Percentiles rank a stretch among this genome's conserved stretches.
Conservation (phyloP, 1,140 invertebrate genomes). For the Papilio aristodemus region DNA sequence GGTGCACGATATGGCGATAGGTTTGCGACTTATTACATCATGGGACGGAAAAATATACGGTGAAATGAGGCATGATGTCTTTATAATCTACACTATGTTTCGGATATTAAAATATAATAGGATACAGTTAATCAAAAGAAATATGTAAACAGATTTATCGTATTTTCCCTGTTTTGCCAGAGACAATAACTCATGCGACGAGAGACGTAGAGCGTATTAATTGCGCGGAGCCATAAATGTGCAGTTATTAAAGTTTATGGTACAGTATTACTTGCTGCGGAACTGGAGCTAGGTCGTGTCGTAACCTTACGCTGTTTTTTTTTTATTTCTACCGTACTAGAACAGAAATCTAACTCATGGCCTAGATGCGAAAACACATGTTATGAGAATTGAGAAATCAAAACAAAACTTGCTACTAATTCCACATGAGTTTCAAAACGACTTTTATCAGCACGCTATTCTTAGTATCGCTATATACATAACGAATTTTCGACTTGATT, state of each 20-base stretch:
- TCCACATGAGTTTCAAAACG: too few species aligned
- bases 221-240: conserved; percentile 34
- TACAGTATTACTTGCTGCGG: conserved; percentile 22
- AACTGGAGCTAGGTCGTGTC: conserved; percentile 60
- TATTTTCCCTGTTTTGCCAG: background rate
- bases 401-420: background rate
- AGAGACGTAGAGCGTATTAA: conserved; percentile 20
- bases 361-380: conserved; percentile 41
- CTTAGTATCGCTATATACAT: too few species aligned
- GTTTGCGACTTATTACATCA: too few species aligned
- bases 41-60: too few species aligned
- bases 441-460: too few species aligned
- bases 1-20: too few species aligned
- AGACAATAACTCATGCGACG: background rate
- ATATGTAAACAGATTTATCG: too few species aligned
- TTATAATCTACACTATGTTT: too few species aligned
- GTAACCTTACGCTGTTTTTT: conserved; percentile 44
- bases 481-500: too few species aligned
- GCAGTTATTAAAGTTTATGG: conserved; percentile 40
- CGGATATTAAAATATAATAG: too few species aligned
- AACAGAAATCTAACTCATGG: conserved; percentile 41
- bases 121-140: too few species aligned
- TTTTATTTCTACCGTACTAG: conserved; percentile 35
- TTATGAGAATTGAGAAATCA: background rate
- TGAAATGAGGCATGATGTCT: too few species aligned